A percentile compares a stretch with the other conserved stretches of the same genome.
Evolutionary conservation across 2,797 vertebrate genomes (phyloP).

Genomic region (Phalanger gymnotis): DNA sequence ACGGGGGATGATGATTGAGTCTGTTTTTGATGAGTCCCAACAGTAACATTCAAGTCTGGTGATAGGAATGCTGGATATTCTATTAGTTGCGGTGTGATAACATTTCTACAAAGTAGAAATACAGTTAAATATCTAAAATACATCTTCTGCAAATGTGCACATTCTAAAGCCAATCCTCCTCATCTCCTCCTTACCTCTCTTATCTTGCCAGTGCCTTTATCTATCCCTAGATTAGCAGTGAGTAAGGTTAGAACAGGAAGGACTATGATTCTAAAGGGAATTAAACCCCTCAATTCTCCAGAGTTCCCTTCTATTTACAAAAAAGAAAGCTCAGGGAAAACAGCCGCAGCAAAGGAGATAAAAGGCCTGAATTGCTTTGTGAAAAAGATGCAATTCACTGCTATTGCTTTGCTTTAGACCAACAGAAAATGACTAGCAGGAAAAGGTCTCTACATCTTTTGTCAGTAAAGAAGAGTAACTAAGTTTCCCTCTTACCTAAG

Average conservation of each 20-base stretch:
- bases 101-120: constrained; percentile 72
- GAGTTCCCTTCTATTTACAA: background rate
- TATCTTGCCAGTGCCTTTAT: background rate
- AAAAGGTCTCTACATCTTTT: background rate
- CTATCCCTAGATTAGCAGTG: background rate
- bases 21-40: constrained; percentile 32
- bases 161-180: constrained; percentile 5
- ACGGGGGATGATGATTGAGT: background rate
- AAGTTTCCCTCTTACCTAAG: background rate
- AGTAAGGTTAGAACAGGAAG: background rate
- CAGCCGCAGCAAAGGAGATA: background rate
- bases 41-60: constrained; percentile 70
- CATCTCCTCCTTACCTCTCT: constrained; percentile 3
- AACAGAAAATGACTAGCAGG: background rate
- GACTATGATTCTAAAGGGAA: constrained; percentile 10
- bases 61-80: constrained; percentile 79
- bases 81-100: constrained; percentile 67
- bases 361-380: background rate
- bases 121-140: constrained; percentile 46
- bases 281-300: background rate
- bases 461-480: background rate
- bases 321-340: background rate
- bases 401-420: background rate
- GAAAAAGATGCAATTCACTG: background rate
- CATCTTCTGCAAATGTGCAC: background rate